Evolutionary conservation across 2,888 invertebrate species (phyloP), one percentile per base, ranked within the genome.

Genomic region (Helobdella robusta): DNA sequence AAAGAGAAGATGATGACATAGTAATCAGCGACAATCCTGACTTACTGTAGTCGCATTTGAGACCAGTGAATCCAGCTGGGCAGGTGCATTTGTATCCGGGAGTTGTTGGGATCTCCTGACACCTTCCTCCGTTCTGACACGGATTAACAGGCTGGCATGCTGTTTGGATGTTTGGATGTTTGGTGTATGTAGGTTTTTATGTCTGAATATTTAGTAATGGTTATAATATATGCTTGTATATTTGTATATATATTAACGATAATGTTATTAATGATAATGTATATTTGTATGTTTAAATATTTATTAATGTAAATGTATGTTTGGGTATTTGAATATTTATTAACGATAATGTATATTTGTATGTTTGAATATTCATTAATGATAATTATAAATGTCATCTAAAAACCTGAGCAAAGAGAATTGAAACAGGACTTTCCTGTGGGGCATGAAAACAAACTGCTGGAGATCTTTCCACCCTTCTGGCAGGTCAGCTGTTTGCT

Each of bases 71-170:
- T 8, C 48, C 48, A 48, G 48, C 23, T 3, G 48, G 15, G 25
- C 48, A 48, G 6, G 6, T 20, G n/a, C 48, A 48, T 6, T 48
- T 8, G 48, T 48, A 48, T 23, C 48, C 48, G 25, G 48, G 48
- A 48, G 23, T 40, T 11, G 20, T 20, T 15, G 11, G 20, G 28
- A 25, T 28, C 20, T 25, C 60, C 35, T 25, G 18, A 23, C 60
- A 60, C 2, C 4, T 28, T 4, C 60, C 60, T 36, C 44, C 60
- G 28, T 60, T 60, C 25, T 35, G n/a, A 60, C 60, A 60, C 15
- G 60, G 60, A 28, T 60, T 60, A 40, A 44, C 44, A 2, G 60
- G 60, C 40, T 44, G 3, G 44, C 60, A 60, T 20, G 60, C 60
- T 60, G 1, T 11, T n/a, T n/a, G n/a, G n/a, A n/a, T n/a, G n/a